Evolutionary conservation across 2,113 vertebrate species (phyloP).

Genomic region (Mobula hypostoma): DNA sequence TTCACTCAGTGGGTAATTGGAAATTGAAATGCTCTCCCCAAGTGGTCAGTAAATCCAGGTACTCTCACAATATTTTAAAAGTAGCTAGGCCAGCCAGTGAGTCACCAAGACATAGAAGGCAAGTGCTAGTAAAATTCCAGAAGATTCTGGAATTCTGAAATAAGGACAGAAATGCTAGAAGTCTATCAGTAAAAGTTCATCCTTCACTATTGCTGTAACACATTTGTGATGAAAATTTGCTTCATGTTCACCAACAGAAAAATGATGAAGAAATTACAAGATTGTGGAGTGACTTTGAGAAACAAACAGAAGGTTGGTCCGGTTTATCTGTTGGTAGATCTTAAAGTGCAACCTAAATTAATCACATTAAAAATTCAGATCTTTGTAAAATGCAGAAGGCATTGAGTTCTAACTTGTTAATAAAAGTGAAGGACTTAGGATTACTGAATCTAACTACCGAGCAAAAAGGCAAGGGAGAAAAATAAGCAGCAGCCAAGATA

Average conservation of each 20-base stretch:
- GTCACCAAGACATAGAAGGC: too few relatives aligned
- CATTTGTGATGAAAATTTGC: constrained; percentile 26
- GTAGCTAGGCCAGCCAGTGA: too few relatives aligned
- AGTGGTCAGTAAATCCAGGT: too few relatives aligned
- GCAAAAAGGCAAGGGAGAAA: background rate
- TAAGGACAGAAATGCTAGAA: constrained; percentile 5
- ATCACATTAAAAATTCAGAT: background rate
- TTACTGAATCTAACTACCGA: background rate
- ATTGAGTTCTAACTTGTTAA: background rate
- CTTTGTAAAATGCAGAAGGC: background rate
- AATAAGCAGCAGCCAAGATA: background rate
- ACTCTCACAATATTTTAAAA: too few relatives aligned
- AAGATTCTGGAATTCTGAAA: background rate
- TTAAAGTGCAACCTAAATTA: background rate
- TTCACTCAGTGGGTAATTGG: too few relatives aligned
- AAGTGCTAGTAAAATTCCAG: too few relatives aligned
- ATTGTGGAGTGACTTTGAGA: constrained; percentile 61
- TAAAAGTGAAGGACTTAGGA: background rate
- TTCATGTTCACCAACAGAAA: constrained; percentile 61
- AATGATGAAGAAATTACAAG: constrained; percentile 64
- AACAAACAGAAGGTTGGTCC: constrained; percentile 67
- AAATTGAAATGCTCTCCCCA: too few relatives aligned
- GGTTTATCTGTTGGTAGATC: background rate
- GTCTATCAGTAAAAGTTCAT: background rate
- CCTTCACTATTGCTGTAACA: background rate